Conservation (phyloP, 2,888 invertebrate genomes). For the Pammene fasciana region DNA sequence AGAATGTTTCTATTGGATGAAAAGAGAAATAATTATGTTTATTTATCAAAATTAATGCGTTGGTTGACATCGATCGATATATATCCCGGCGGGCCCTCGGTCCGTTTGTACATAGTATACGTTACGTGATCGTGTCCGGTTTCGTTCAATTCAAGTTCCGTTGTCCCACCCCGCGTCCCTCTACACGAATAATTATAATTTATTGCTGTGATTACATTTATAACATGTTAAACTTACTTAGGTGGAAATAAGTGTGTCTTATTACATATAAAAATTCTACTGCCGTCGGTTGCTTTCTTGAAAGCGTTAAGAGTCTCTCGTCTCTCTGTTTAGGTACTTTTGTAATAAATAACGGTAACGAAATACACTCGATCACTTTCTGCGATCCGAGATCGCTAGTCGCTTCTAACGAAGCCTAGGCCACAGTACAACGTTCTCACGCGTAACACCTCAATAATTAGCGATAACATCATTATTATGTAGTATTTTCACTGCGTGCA, state of each 20-base stretch:
- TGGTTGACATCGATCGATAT: conserved; percentile 64
- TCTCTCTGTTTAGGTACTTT: conserved; percentile 53
- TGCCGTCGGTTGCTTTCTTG: conserved; percentile 60
- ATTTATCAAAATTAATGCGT: conserved; percentile 78
- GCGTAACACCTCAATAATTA: conserved; percentile 38
- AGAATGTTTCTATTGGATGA: conserved; percentile 79
- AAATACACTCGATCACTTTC: conserved; percentile 51
- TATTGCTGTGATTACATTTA: conserved; percentile 82
- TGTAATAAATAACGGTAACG: conserved; percentile 49
- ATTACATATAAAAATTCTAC: conserved; percentile 62
- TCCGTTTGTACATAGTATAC: conserved; percentile 75
- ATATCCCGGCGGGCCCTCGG: conserved; percentile 57
- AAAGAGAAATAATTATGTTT: conserved; percentile 75
- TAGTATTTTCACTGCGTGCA: conserved; percentile 48
- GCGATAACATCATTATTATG: conserved; percentile 40
- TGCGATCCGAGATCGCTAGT: conserved; percentile 47
- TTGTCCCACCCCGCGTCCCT: conserved; percentile 70
- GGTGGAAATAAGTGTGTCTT: conserved; percentile 69
- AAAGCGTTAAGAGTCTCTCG: conserved; percentile 50
- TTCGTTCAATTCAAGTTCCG: conserved; percentile 71
- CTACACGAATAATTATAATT: conserved; percentile 73
- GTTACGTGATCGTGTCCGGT: conserved; percentile 72
- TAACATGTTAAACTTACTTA: conserved; percentile 72
- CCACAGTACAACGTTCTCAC: conserved; percentile 32
- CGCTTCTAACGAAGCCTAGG: conserved; percentile 8